Evolutionary conservation across 2,113 vertebrate species (phyloP).

Genomic region (Rattus rattus): DNA sequence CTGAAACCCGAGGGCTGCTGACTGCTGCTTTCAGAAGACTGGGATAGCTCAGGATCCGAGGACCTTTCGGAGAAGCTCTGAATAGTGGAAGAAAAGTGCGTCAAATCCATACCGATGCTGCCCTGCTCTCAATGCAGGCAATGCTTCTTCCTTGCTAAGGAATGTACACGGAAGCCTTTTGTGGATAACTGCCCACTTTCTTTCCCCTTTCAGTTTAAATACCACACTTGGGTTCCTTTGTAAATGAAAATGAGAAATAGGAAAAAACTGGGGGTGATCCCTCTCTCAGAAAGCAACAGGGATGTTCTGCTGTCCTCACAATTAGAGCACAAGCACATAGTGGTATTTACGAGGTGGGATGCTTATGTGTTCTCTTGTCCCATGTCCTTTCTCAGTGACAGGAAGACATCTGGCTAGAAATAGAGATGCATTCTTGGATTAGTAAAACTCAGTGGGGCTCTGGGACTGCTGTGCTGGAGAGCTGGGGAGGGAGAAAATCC

Average conservation of each 20-base stretch:
- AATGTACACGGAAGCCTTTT: conserved; percentile 15
- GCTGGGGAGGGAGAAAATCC: neutral
- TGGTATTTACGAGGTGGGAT: neutral
- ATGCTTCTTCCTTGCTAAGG: conserved; percentile 22
- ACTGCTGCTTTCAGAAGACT: conserved; percentile 55
- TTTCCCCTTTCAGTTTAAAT: neutral
- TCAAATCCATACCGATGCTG: neutral
- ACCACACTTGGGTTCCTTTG: neutral
- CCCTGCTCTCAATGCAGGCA: neutral
- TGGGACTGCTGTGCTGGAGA: neutral
- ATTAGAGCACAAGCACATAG: neutral
- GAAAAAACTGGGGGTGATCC: neutral
- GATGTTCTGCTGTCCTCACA: neutral
- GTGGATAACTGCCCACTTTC: neutral
- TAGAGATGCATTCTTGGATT: neutral
- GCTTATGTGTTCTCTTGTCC: neutral
- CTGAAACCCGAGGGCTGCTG: conserved; percentile 87
- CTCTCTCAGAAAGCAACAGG: neutral
- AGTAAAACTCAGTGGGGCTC: neutral
- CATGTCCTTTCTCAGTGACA: neutral
- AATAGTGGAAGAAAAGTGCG: conserved; percentile 28
- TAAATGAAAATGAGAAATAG: conserved; percentile 24
- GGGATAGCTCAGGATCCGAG: conserved; percentile 86
- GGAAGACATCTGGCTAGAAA: neutral
- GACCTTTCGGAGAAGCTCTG: conserved; percentile 87